phyloP scores from a whole-genome alignment of 2,797 vertebrate genomes.

The Rousettus madagascariensis region DNA sequence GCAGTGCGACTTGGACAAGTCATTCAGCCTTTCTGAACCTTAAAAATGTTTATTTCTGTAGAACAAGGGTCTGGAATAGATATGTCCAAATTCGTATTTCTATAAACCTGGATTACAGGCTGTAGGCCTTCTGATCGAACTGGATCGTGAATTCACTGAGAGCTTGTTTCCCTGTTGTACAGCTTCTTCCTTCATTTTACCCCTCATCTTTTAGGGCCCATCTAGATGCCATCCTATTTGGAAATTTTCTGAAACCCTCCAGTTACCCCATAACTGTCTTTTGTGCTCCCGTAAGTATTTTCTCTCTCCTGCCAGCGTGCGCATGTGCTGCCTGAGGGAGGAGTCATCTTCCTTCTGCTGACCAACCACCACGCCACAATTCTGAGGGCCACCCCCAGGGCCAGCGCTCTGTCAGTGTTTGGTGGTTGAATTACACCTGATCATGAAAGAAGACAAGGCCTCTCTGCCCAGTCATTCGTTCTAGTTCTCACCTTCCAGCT shows the following conservation, averaged over 20 bases:
- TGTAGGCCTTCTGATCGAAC: background rate
- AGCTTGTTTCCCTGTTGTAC: background rate
- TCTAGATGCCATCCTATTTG: background rate
- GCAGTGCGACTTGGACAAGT: background rate
- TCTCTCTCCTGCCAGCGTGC: background rate
- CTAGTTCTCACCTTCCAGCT: background rate
- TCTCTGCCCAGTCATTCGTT: no score
- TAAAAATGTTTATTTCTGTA: background rate
- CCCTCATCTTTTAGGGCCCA: background rate
- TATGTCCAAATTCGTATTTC: background rate
- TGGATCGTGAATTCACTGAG: background rate
- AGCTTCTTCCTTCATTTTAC: background rate
- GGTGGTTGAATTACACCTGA: background rate
- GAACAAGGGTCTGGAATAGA: background rate
- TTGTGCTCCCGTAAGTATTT: background rate
- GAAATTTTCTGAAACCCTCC: background rate
- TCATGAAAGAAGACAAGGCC: background rate
- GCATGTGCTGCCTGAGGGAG: background rate
- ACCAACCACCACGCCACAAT: background rate
- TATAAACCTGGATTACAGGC: background rate
- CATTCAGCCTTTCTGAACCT: background rate
- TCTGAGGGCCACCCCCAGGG: background rate
- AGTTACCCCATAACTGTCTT: background rate
- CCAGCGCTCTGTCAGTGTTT: background rate
- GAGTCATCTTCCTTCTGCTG: background rate